Evolutionary conservation across 2,888 invertebrate species (phyloP).

Genomic region (Junonia oenone): DNA sequence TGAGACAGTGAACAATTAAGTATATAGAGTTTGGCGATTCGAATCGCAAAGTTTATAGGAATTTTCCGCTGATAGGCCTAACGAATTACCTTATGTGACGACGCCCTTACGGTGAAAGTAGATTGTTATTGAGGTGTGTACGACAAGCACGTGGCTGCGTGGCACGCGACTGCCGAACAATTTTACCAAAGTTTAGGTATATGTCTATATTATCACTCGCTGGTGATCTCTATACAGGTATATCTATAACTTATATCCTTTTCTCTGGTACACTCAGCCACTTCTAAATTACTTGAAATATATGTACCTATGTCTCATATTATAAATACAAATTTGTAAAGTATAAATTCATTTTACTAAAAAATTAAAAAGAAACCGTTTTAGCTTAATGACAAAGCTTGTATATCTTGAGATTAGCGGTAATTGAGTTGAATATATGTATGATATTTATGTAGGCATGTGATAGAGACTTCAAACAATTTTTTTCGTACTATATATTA

Average conservation of each 20-base stretch:
- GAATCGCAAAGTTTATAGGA: conserved; percentile 16
- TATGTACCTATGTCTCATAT: no score
- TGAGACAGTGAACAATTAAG: not conserved
- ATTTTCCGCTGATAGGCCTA: conserved; percentile 32
- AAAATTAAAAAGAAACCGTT: no score
- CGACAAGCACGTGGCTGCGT: conserved; percentile 47
- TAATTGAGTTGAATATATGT: no score
- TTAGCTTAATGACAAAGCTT: no score
- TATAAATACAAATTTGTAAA: no score
- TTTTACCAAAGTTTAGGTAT: conserved; percentile 14
- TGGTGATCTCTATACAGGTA: not conserved
- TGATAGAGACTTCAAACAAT: no score
- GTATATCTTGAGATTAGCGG: no score
- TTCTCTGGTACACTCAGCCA: no score
- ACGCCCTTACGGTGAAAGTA: conserved; percentile 70
- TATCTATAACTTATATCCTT: not conserved
- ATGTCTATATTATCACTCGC: not conserved
- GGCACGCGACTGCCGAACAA: conserved; percentile 31
- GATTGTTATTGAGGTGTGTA: conserved; percentile 57
- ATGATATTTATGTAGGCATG: no score
- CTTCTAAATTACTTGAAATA: not conserved
- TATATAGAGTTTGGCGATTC: conserved; percentile 9
- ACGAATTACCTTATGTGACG: conserved; percentile 40
- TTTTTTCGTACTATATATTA: no score
- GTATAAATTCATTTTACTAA: no score